A percentile compares a stretch with the other conserved stretches of the same genome.
These are phyloP conservation scores for Stictonetta naevosa DNA, from an alignment of 2,113 vertebrate genomes.

Conservation along the genomic window DNA sequence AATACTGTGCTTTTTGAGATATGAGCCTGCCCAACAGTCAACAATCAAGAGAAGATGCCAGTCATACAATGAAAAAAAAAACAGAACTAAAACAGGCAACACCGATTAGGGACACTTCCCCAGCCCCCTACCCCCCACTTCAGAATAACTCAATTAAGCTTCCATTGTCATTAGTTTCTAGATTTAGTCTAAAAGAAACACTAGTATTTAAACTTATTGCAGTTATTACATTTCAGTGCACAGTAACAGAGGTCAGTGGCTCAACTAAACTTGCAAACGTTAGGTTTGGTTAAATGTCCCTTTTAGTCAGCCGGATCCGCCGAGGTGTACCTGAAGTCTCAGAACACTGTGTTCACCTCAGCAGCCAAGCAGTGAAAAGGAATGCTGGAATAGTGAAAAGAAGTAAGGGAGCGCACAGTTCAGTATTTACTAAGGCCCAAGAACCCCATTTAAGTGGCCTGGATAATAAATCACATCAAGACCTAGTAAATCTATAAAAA, in stretches of 20 bases:
- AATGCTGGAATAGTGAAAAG: not conserved
- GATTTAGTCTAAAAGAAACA: not conserved
- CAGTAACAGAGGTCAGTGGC: constrained; percentile 22
- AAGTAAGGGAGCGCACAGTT: constrained; percentile 3
- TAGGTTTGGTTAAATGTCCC: not conserved
- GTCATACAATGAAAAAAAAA: not conserved
- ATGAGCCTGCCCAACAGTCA: accelerated
- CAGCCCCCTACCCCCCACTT: not conserved
- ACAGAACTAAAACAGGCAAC: not conserved
- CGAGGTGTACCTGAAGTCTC: not conserved
- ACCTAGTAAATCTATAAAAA: constrained; percentile 43
- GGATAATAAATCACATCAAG: constrained; percentile 45
- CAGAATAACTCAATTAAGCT: not conserved
- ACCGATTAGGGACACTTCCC: not conserved
- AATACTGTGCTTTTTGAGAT: constrained; percentile 29
- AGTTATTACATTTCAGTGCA: constrained; percentile 31
- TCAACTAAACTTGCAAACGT: not conserved
- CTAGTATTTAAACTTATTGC: constrained; percentile 15
- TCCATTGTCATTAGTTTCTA: not conserved
- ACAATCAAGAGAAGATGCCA: not conserved
- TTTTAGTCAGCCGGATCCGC: not conserved
- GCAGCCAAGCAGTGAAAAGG: not conserved
- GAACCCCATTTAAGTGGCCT: not conserved
- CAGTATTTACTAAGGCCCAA: constrained; percentile 45
- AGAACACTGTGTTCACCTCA: not conserved